Evolutionary conservation across 2,888 invertebrate species (phyloP).

Genomic region (Zootermopsis nevadensis): DNA sequence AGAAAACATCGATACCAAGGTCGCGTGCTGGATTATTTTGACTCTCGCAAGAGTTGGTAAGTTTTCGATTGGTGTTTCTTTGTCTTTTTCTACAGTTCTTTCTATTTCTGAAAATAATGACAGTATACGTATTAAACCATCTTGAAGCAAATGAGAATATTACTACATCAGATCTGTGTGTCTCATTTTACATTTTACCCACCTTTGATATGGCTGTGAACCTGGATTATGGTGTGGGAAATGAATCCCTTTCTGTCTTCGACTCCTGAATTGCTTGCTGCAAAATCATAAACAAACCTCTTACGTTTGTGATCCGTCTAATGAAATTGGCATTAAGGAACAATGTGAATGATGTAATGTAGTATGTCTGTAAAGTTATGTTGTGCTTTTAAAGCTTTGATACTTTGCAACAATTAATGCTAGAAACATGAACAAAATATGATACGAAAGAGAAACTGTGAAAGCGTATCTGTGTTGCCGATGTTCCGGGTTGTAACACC

Average conservation of each 20-base stretch:
- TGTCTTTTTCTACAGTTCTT: constrained; percentile 11
- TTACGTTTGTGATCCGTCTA: too few species aligned
- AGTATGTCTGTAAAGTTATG: too few species aligned
- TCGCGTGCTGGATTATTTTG: constrained; percentile 18
- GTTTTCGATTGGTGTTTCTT: not conserved
- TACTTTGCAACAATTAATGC: too few species aligned
- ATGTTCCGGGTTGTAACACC: too few species aligned
- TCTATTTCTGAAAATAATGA: constrained; percentile 30
- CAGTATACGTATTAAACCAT: not conserved
- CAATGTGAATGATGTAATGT: too few species aligned
- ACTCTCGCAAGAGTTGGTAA: constrained; percentile 22
- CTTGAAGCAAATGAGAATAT: not conserved
- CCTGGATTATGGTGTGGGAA: constrained; percentile 2
- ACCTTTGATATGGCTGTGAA: constrained; percentile 35
- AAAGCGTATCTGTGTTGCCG: too few species aligned
- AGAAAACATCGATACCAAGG: constrained; percentile 17
- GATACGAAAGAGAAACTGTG: too few species aligned
- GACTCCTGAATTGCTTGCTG: constrained; percentile 34
- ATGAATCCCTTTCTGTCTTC: constrained; percentile 34
- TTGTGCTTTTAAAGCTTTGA: too few species aligned
- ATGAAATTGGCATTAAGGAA: too few species aligned
- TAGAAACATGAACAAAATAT: too few species aligned
- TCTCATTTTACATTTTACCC: not conserved
- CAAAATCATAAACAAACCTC: not conserved
- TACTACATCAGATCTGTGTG: not conserved